Base-by-base conservation (phyloP, 2,113 vertebrate species). In the Microcebus griseorufus region DNA sequence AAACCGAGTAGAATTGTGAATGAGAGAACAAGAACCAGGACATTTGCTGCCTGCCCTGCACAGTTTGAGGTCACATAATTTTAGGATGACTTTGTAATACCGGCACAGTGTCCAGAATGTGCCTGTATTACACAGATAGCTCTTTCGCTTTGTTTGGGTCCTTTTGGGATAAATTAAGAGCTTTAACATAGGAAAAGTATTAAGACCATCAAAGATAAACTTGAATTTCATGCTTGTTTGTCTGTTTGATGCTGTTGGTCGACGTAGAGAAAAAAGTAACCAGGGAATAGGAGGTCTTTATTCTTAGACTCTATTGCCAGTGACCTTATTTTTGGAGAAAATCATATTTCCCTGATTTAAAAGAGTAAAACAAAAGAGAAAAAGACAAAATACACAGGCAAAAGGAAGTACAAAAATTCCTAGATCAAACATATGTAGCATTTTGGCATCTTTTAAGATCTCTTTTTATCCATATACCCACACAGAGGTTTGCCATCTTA, bases 281-380 rank as follows among this genome's bases (percentile, higher is more conserved):
- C 65, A 51, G 93, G 73, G 16, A 84, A 48, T 2, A 80, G 64
- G 42, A 83, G 37, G 27, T 1, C 39, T 93, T 81, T 84, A 48
- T 85, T 82, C 32, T 70, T 82, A 72, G 79, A 60, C 7, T 20
- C 58, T 25, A 70, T 18, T 76, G 53, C 27, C 51, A 78, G 11
- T 37, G 53, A 51, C 27, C 6, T 94, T 90, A 64, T 86, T 72
- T 91, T 87, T 94, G 20, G 60, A 75, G 29, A 95, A 89, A 92
- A 78, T 53, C 6, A 4, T 72, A 48, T 86, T 92, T 73, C 22
- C 29, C 92, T 6, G 13, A 14, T 22, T 86, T 70, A 37, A 94
- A 86, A 87, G 51, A 62, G 14, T 22, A 23, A 88, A 78, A 53
- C 45, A 84, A 64, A 81, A 84, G 11, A 78, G 27, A 25, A 37